Evolutionary conservation across 2,888 invertebrate genomes (phyloP).

Genomic region (Drosophila monieri): DNA sequence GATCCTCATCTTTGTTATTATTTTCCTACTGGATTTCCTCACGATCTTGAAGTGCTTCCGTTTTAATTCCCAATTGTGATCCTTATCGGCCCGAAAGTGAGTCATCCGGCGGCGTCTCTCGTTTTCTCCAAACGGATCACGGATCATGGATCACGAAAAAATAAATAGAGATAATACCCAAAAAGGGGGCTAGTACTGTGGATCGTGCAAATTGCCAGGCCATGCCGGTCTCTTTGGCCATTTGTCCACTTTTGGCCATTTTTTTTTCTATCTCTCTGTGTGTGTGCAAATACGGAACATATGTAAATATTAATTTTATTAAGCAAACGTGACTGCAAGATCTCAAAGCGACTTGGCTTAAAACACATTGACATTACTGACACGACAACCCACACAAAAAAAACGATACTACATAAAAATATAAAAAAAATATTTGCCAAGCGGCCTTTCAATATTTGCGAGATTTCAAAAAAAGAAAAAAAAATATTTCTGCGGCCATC

Average conservation of each 20-base stretch:
- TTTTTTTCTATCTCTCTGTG: conserved; percentile 16
- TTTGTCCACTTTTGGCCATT: conserved; percentile 69
- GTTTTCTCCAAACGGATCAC: conserved; percentile 27
- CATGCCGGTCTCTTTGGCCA: conserved; percentile 59
- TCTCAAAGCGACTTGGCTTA: conserved; percentile 18
- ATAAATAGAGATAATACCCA: conserved; percentile 4
- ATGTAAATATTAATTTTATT: conserved; percentile 79
- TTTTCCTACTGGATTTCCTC: not conserved
- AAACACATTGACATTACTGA: conserved; percentile 52
- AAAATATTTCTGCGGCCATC: conserved; percentile 4
- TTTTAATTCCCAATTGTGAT: conserved; percentile 14
- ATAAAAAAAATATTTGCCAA: not conserved
- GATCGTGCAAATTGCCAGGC: conserved; percentile 71
- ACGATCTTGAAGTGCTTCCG: conserved; percentile 14
- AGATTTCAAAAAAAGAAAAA: no score
- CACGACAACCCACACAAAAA: conserved; percentile 49
- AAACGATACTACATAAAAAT: not conserved
- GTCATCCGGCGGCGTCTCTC: conserved; percentile 4
- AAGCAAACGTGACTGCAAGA: conserved; percentile 71
- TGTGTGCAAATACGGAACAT: conserved; percentile 66
- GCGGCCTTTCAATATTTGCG: not conserved
- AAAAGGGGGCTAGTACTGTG: conserved; percentile 8
- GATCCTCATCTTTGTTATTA: not conserved
- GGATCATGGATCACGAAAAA: conserved; percentile 19
- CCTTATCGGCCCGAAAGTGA: conserved; percentile 25